Conservation (phyloP, 2,797 vertebrate species). For the Clamator glandarius region DNA sequence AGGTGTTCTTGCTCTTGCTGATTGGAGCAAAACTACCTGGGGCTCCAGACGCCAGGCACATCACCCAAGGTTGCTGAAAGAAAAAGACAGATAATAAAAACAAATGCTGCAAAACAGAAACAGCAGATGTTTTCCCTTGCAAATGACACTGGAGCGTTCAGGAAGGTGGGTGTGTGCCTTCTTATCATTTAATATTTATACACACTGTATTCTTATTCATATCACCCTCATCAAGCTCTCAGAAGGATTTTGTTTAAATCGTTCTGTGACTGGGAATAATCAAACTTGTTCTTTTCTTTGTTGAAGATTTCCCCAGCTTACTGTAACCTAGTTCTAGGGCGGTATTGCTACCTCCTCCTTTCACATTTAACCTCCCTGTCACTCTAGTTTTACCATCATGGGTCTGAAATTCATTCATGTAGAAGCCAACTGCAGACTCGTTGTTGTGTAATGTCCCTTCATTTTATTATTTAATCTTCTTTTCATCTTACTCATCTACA, state of each 20-base stretch:
- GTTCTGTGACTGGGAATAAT: neutral
- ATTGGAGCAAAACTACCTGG: neutral
- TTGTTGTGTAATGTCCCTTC: slow-evolving; percentile 5
- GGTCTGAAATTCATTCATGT: slow-evolving; percentile 12
- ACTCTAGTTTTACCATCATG: slow-evolving; percentile 2
- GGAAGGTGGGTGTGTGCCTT: neutral
- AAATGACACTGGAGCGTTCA: neutral
- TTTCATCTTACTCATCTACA: slow-evolving; percentile 27
- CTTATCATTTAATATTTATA: neutral
- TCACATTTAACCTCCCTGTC: slow-evolving; percentile 10
- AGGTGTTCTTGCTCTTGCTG: neutral
- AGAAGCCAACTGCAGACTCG: neutral
- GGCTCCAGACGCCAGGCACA: accelerated
- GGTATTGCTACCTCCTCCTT: neutral
- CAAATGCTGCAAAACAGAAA: neutral
- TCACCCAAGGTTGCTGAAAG: neutral
- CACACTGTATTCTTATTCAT: neutral
- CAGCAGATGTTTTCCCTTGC: neutral
- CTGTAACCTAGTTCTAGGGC: neutral
- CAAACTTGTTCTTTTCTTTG: neutral
- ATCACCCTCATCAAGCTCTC: neutral
- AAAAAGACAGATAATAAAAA: neutral
- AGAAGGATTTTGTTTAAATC: neutral
- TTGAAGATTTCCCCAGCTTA: neutral
- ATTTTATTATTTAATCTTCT: slow-evolving; percentile 50